These are phyloP conservation scores for Cebidichthys violaceus DNA, from an alignment of 2,113 vertebrate genomes.

Conservation along the genomic window DNA sequence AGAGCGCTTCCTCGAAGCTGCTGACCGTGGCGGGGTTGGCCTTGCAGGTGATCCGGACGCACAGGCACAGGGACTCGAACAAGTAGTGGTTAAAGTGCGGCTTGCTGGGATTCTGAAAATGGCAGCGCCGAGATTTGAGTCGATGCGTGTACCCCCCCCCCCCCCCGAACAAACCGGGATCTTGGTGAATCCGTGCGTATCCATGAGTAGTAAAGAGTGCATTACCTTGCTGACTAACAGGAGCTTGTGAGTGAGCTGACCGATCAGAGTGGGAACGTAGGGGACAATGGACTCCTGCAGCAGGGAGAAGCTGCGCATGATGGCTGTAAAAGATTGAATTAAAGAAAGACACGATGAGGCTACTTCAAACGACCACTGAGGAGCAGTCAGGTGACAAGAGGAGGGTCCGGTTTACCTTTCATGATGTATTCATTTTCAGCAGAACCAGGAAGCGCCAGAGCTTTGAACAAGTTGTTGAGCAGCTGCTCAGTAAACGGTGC, in stretches of 20 bases:
- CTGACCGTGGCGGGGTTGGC: slow-evolving; percentile 90
- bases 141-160: accelerated
- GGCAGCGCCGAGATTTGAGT: neutral
- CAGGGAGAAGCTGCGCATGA: slow-evolving; percentile 99
- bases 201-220: neutral
- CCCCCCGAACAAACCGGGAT: neutral
- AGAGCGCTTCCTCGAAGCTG: slow-evolving; percentile 97
- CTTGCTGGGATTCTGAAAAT: slow-evolving; percentile 96
- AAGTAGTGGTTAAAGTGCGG: slow-evolving; percentile 99
- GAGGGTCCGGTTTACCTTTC: slow-evolving; percentile 88
- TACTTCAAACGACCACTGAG: neutral
- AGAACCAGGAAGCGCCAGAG: slow-evolving; percentile 93
- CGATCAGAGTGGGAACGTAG: slow-evolving; percentile 96
- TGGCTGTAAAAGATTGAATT: slow-evolving; percentile 85
- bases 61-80: slow-evolving; percentile 98
- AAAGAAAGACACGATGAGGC: slow-evolving; percentile 1
- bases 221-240: slow-evolving; percentile 97
- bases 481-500: slow-evolving; percentile 94
- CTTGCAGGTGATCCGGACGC: slow-evolving; percentile 96
- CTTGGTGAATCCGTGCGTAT: neutral
- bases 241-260: slow-evolving; percentile 96
- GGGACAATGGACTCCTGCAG: slow-evolving; percentile 97
- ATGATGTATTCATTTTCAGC: slow-evolving; percentile 99
- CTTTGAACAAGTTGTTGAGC: slow-evolving; percentile 96
- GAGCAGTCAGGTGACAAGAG: neutral